Base-by-base conservation (phyloP, 2,113 vertebrate species). In the Ophthalmolycus amberensis region DNA sequence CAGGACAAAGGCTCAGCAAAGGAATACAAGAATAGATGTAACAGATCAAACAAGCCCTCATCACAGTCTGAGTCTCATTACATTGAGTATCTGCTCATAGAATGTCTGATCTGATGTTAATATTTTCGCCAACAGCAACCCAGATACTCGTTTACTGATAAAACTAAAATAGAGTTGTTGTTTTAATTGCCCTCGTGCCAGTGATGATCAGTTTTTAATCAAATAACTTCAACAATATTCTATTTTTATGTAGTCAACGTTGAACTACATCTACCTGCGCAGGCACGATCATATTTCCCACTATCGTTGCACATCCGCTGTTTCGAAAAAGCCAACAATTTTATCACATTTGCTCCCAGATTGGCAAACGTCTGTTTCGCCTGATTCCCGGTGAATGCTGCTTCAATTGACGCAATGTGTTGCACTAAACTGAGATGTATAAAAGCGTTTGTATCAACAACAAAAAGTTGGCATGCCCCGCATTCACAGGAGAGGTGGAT, bases 401-500 rank as follows among this genome's bases (percentile, higher is more conserved):
- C 4, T 20, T 58, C 52, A 52, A 14, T 9, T 70, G 15, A 34
- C 0, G 11, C 22, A n/a, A 22, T 58, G 11, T 58, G 20, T 54
- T n/a, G 20, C 20, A 54, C 9, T 25, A 25, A 58, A 58, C 54
- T 56, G 54, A 58, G 25, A 27, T 58, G 54, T 58, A 58, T 27
- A 14, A 25, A 56, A 56, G 7, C n/a, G 52, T 56, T 4, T 56
- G 22, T n/a, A 56, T 56, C 52, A n/a, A 54, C 50, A 54, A 54
- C n/a, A 25, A 52, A 54, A 69, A 50, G 52, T 70, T 67, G 71
- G 32, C 68, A 60, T 10, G 1, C 27, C 37, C 25, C 59, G 73
- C 58, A 62, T 88, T 81, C 4, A 63, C 15, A 70, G 63, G 59
- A 54, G 16, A 32, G 16, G 20, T 0, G 1, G 44, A 62, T 79